These are phyloP conservation scores for Phoxinus phoxinus DNA, from an alignment of 2,113 vertebrate species.

Conservation along the genomic window DNA sequence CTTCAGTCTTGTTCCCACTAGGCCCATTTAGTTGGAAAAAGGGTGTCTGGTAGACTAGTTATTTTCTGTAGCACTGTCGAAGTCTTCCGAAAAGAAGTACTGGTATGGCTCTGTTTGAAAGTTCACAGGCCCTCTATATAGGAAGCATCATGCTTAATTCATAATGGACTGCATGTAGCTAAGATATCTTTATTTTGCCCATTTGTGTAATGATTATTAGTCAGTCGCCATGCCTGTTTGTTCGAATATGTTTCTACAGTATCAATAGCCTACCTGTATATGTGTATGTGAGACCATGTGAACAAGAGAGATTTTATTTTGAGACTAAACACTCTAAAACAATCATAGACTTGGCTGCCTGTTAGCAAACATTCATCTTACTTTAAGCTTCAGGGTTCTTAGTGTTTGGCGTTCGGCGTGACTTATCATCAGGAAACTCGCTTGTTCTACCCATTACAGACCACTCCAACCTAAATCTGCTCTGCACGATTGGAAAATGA, in stretches of 20 bases:
- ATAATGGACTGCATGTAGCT: not conserved
- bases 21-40: not conserved
- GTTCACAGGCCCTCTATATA: not conserved
- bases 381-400: not conserved
- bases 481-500: not conserved
- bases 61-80: not conserved
- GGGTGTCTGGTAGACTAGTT: not conserved
- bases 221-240: not conserved
- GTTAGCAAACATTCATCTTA: not conserved
- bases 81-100: not conserved
- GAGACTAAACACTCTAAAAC: not conserved
- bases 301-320: not conserved
- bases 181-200: constrained; percentile 5
- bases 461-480: not conserved
- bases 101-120: not conserved
- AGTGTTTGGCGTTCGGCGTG: not conserved
- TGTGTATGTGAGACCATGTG: not conserved
- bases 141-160: not conserved
- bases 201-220: not conserved
- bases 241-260: not conserved
- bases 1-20: not conserved
- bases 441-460: not conserved
- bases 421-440: not conserved
- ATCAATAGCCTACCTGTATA: not conserved
- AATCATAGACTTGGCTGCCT: not conserved